Conservation (phyloP, 2,888 invertebrate genomes). For the Scaptomyza parva region DNA sequence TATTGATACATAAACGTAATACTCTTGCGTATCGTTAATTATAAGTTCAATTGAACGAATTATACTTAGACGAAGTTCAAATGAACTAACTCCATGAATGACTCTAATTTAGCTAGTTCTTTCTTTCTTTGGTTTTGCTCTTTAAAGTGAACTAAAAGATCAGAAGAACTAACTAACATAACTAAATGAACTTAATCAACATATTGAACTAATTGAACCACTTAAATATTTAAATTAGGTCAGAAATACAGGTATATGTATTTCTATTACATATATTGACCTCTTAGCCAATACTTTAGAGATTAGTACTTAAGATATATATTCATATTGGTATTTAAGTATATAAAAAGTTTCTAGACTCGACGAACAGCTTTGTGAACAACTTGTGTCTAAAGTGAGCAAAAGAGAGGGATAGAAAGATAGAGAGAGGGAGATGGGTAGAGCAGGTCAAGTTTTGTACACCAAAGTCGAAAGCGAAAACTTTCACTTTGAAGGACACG, state of each 20-base stretch:
- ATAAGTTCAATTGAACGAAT: background rate
- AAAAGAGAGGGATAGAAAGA: background rate
- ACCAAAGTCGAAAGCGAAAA: slow-evolving; percentile 51
- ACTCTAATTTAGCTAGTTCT: background rate
- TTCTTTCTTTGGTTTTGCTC: too few relatives aligned
- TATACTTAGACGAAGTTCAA: background rate
- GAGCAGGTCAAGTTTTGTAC: slow-evolving; percentile 6
- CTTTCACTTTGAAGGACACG: slow-evolving; percentile 70
- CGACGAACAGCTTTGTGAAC: slow-evolving; percentile 3
- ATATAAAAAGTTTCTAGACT: slow-evolving; percentile 8
- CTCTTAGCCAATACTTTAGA: too few relatives aligned
- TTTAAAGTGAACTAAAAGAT: too few relatives aligned
- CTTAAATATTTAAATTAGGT: too few relatives aligned
- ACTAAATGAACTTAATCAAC: too few relatives aligned
- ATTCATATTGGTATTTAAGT: background rate
- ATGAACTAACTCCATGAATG: background rate
- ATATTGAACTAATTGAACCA: too few relatives aligned
- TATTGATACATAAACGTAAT: background rate
- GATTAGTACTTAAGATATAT: too few relatives aligned
- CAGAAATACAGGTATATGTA: too few relatives aligned
- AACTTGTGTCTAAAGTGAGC: background rate
- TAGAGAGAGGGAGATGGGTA: background rate
- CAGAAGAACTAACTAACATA: too few relatives aligned
- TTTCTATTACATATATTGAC: too few relatives aligned
- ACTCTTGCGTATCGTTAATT: background rate